Percentiles rank a stretch among this genome's conserved stretches.
These are phyloP conservation scores for Macroramphosus scolopax DNA, from an alignment of 2,797 vertebrate genomes.

Conservation along the genomic window DNA sequence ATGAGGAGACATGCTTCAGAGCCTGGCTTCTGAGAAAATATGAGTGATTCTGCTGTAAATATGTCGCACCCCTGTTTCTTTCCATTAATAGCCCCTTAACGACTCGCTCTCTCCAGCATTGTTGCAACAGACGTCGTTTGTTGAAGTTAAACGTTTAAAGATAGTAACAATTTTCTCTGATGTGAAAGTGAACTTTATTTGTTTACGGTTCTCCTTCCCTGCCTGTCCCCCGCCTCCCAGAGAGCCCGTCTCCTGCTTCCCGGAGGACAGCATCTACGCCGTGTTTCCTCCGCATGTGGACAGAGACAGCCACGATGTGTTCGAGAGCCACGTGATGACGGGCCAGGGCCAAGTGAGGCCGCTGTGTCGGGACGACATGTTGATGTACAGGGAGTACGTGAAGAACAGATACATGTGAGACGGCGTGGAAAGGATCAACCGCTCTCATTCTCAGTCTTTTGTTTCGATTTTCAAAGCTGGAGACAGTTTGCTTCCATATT, in stretches of 20 bases:
- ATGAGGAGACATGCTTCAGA: conserved; percentile 41
- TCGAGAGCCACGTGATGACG: conserved; percentile 85
- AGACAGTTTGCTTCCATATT: no score
- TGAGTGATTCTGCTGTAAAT: conserved; percentile 34
- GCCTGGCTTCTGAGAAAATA: conserved; percentile 37
- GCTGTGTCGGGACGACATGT: conserved; percentile 83
- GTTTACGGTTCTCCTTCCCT: no score
- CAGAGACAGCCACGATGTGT: conserved; percentile 83
- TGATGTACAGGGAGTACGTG: conserved; percentile 83
- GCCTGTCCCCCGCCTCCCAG: conserved; percentile 57
- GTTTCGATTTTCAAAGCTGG: no score
- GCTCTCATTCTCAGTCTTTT: no score
- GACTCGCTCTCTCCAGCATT: neutral
- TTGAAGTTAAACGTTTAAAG: conserved; percentile 6
- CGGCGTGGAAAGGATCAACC: neutral
- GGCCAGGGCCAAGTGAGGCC: conserved; percentile 83
- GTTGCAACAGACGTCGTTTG: neutral
- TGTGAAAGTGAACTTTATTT: no score
- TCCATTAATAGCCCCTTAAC: conserved; percentile 25
- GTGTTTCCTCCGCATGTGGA: conserved; percentile 82
- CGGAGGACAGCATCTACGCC: conserved; percentile 87
- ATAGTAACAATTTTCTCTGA: neutral
- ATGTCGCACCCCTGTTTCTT: conserved; percentile 9
- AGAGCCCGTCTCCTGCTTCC: conserved; percentile 86
- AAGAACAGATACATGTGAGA: conserved; percentile 72